Base-by-base conservation (phyloP, 2,888 invertebrate genomes). In the Cheilosia vernalis region DNA sequence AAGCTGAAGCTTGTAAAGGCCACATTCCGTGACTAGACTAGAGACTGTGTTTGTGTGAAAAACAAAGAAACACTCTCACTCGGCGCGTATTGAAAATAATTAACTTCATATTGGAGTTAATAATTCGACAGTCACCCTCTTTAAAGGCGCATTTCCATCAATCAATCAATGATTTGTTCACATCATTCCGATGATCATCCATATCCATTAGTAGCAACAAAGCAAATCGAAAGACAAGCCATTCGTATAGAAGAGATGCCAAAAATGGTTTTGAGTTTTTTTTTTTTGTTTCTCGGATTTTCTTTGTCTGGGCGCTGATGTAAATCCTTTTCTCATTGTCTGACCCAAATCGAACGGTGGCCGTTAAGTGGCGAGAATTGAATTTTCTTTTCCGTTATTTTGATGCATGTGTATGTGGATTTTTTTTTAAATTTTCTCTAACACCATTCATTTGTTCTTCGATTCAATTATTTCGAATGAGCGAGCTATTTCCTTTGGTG, bases 331-430 rank as follows among this genome's bases (percentile, higher is more conserved):
- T 61, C 67, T 53, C 53, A 42, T 55, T 27, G 60, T 24, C 67
- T 77, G 77, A 69, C 77, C 77, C 37, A 69, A 53, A 69, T 77
- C 44, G 53, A 61, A 44, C 55, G 61, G 61, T 61, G 55, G 53
- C 37, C 76, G 53, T 44, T 77, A 60, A 77, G 61, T 77, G 76
- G 33, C n/a, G 60, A 33, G 37, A 27, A 77, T 61, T 67, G 60
- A 61, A 53, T 66, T 76, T 60, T 66, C 44, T 76, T 19, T 49
- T 9, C 49, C 9, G 15, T 19, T 66, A 9, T 72, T 51, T 60
- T 49, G 10, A 44, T 49, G 5, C 27, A 21, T 19, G 1, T 4
- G 33, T 37, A 24, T 27, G 3, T 3, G 7, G 19, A 2, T 44
- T 47, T 5, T 19, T 5, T 19, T 4, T 61, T 13, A 4, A 13